A percentile compares a stretch with the other conserved stretches of the same genome.
Evolutionary conservation across 1,140 invertebrate species (phyloP).

Genomic region (Helicoverpa zea): DNA sequence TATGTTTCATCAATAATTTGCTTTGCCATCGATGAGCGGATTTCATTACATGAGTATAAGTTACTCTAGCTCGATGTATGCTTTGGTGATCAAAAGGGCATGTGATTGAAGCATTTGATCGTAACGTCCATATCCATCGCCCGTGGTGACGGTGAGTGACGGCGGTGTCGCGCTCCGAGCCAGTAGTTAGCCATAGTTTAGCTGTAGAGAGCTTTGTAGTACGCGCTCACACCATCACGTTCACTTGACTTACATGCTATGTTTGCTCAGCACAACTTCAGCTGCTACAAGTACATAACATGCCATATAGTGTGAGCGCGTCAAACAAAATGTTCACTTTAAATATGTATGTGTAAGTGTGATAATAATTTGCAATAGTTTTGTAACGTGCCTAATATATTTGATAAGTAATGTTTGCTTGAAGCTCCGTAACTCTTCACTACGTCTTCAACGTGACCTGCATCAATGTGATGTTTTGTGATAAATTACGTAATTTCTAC

Average conservation of each 20-base stretch:
- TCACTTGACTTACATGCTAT: background rate
- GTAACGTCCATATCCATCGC: no score
- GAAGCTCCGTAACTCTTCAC: no score
- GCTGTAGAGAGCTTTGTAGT: background rate
- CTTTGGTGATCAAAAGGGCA: no score
- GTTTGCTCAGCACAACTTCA: background rate
- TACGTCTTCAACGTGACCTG: no score
- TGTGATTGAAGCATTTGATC: no score
- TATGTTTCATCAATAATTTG: background rate
- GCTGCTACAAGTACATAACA: no score
- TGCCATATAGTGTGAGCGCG: background rate
- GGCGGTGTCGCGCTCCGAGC: background rate
- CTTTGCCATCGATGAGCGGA: no score
- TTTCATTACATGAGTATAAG: no score
- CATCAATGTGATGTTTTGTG: no score
- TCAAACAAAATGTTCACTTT: slow-evolving; percentile 3
- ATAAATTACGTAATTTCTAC: no score
- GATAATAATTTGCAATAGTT: background rate
- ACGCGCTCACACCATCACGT: background rate
- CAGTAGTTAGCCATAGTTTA: slow-evolving; percentile 5
- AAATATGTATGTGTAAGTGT: background rate
- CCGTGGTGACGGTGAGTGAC: background rate
- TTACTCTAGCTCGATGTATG: no score
- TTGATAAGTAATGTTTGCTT: no score
- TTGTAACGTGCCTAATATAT: background rate